Evolutionary conservation across 2,888 invertebrate genomes (phyloP), one percentile per base, ranked within the genome.

Genomic region (Dexiosoma caninum): DNA sequence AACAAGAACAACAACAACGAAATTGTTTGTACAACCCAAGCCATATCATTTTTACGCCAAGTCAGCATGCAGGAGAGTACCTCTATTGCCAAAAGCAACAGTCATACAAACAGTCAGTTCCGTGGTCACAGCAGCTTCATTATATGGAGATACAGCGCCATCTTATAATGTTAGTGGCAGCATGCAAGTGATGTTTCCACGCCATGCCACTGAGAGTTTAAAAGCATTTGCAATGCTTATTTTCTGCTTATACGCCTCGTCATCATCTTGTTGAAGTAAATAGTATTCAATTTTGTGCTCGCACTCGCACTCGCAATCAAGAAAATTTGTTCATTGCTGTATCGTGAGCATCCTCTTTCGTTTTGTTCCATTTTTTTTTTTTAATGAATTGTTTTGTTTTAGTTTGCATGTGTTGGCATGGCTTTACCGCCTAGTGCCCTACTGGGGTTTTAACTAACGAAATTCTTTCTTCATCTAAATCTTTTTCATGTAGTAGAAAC

Each of bases 181-280:
- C 30, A 32, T 35, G 42, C 23, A 7, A 51, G 27, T 21, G 21
- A 21, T 32, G 32, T 32, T 69, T 55, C 81, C 40, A 40, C 57
- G 32, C 60, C 67, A 60, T 35, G 16, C 32, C 40, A 53, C 49
- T 35, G 55, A 53, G 46, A 62, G 37, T 66, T 72, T 55, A 59
- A 71, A 71, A 30, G 59, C 23, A 66, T 74, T 78, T 59, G 74
- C 81, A 60, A 80, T 55, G 81, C 78, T 77, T 77, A 81, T 74
- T 79, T 69, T 76, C 70, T 79, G 77, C 69, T 74, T 81, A 78
- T 70, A 78, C 76, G 83, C 81, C 82, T 81, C 82, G 83, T 83
- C 83, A 83, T 83, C 83, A 71, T 82, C 82, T 82, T 78, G 81
- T 78, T 83, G 67, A 53, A 66, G 55, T 49, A 64, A 62, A 71